Evolutionary conservation across 2,113 vertebrate genomes (phyloP).

Genomic region (Callionymus lyra): DNA sequence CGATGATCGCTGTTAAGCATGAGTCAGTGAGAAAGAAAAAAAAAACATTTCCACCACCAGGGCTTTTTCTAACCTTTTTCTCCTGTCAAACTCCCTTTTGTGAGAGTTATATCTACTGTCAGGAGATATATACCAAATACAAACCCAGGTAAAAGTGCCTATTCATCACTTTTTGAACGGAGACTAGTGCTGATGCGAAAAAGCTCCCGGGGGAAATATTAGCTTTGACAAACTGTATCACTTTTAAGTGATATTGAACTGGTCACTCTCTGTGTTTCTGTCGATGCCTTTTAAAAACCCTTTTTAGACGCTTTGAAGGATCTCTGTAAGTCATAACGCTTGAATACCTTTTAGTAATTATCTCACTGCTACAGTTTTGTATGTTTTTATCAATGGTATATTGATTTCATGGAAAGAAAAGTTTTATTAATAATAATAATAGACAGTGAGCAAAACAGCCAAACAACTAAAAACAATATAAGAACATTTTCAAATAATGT

Average conservation of each 20-base stretch:
- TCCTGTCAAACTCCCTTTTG: slow-evolving; percentile 31
- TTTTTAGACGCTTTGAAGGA: too few relatives aligned
- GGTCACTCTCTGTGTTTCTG: slow-evolving; percentile 1
- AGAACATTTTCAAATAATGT: too few relatives aligned
- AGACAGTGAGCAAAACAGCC: too few relatives aligned
- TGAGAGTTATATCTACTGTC: slow-evolving; percentile 44
- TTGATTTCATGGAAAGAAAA: too few relatives aligned
- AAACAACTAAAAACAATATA: too few relatives aligned
- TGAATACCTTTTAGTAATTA: too few relatives aligned
- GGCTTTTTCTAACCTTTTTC: slow-evolving; percentile 18
- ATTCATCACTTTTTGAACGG: slow-evolving; percentile 45
- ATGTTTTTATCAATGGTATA: too few relatives aligned
- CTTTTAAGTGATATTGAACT: slow-evolving; percentile 15
- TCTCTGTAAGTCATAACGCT: too few relatives aligned
- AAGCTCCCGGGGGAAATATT: slow-evolving; percentile 8
- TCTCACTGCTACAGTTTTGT: too few relatives aligned
- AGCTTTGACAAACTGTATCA: slow-evolving; percentile 7
- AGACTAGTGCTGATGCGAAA: slow-evolving; percentile 17
- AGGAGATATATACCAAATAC: slow-evolving; percentile 26
- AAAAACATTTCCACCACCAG: slow-evolving; percentile 4
- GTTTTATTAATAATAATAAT: too few relatives aligned
- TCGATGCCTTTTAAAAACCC: too few relatives aligned
- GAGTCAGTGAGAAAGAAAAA: slow-evolving; percentile 43
- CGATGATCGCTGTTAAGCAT: slow-evolving; percentile 19
- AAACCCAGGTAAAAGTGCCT: slow-evolving; percentile 41